A percentile compares a stretch with the other conserved stretches of the same genome.
These are phyloP conservation scores for Prunella himalayana DNA, from an alignment of 2,113 vertebrate species.

Conservation along the genomic window DNA sequence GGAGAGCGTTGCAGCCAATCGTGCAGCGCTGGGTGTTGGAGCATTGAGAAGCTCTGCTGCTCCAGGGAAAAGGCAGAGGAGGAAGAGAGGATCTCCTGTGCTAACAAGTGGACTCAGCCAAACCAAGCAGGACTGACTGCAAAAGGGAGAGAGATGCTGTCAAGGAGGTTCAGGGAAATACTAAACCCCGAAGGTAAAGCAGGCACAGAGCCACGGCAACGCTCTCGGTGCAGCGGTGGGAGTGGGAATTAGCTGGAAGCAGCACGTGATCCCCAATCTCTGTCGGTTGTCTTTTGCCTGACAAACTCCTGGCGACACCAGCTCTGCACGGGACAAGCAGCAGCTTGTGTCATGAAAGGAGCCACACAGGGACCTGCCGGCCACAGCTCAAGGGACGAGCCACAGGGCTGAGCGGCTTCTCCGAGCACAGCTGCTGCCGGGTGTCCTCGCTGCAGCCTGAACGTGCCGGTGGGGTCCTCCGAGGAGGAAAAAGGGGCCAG, in stretches of 20 bases:
- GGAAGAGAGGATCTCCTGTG: not conserved
- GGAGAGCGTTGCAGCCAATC: conserved; percentile 41
- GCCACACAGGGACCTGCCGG: not conserved
- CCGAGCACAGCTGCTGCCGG: not conserved
- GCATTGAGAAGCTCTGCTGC: conserved; percentile 47
- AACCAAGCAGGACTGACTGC: not conserved
- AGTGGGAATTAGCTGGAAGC: not conserved
- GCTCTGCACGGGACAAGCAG: not conserved
- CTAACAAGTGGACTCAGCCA: not conserved
- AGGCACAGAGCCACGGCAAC: not conserved
- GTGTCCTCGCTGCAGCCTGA: not conserved
- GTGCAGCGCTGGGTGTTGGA: not conserved
- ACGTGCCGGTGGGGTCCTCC: not conserved
- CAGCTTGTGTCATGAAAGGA: not conserved
- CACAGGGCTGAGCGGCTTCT: accelerated
- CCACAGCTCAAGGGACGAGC: not conserved
- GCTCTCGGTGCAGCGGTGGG: not conserved
- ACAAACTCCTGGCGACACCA: not conserved
- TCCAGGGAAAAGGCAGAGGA: not conserved
- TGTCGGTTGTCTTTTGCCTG: not conserved
- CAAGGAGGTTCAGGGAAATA: not conserved
- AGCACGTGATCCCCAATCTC: conserved; percentile 2
- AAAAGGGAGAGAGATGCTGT: not conserved
- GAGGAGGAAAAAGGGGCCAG: not conserved
- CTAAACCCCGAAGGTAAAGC: not conserved